Evolutionary conservation across 2,797 vertebrate genomes (phyloP).

Genomic region (Chloroceryle inda): DNA sequence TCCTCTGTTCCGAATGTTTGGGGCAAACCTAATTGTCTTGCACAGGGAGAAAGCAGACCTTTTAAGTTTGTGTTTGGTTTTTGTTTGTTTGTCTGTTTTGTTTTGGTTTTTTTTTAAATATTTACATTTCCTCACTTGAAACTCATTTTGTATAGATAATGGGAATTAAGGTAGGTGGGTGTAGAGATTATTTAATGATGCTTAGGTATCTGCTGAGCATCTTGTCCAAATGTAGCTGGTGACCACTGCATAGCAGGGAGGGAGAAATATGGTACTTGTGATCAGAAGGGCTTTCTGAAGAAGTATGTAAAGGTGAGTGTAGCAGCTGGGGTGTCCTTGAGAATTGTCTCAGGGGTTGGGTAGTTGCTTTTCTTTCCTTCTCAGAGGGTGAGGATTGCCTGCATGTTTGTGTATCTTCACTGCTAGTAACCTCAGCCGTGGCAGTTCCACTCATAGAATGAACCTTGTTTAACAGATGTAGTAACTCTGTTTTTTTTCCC

Average conservation of each 20-base stretch:
- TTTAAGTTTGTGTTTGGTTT: not conserved
- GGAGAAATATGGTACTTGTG: not conserved
- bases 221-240: not conserved
- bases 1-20: not conserved
- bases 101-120: not conserved
- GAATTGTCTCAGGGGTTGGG: accelerated
- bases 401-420: not conserved
- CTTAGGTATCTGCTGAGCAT: not conserved
- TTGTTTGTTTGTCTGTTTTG: too few relatives aligned
- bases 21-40: not conserved
- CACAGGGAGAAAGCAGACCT: not conserved
- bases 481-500: not conserved
- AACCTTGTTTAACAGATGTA: not conserved
- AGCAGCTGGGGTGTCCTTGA: not conserved
- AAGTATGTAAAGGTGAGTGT: not conserved
- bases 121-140: too few relatives aligned
- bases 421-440: not conserved
- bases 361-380: not conserved
- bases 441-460: not conserved
- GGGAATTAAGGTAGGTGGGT: not conserved
- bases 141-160: not conserved
- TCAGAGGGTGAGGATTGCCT: not conserved
- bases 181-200: not conserved
- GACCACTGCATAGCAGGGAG: accelerated
- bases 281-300: not conserved